Evolutionary conservation across 37 sponge, comb jelly and placozoan genomes (phyloP).

Genomic region (Geodia barretti): DNA sequence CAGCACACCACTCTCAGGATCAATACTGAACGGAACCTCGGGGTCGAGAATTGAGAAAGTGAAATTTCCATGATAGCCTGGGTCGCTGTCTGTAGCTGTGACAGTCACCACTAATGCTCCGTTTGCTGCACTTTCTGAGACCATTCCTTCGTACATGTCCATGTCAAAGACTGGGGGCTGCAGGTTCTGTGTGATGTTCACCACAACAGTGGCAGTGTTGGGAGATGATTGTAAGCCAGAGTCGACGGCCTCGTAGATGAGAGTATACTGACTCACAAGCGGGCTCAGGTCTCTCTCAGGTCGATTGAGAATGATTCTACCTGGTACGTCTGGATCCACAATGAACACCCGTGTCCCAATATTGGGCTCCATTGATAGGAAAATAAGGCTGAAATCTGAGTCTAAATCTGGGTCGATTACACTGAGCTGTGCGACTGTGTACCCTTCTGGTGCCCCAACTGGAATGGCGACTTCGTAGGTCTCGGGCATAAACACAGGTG

Average conservation of each 20-base stretch:
- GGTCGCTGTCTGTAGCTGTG: conserved; percentile 54
- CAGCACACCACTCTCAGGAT: conserved; percentile 19
- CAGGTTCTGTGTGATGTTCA: conserved; percentile 27
- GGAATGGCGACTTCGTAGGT: conserved; percentile 43
- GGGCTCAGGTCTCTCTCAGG: conserved; percentile 17
- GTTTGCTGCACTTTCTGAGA: conserved; percentile 16
- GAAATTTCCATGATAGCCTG: conserved; percentile 26
- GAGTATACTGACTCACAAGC: background rate
- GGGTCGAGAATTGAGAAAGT: conserved; percentile 12
- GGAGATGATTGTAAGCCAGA: background rate
- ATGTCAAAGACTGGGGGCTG: conserved; percentile 41
- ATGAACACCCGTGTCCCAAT: background rate
- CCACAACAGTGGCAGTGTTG: conserved; percentile 14
- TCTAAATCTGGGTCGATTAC: conserved; percentile 29
- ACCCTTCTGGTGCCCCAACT: conserved; percentile 14
- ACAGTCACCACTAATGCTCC: conserved; percentile 13
- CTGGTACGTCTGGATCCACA: conserved; percentile 9
- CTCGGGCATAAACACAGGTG: conserved; percentile 48
- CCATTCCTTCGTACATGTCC: conserved; percentile 15
- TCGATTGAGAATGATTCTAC: conserved; percentile 3
- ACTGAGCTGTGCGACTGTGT: background rate
- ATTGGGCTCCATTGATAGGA: background rate
- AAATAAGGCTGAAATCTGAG: background rate
- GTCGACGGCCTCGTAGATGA: conserved; percentile 16
- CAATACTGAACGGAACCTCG: conserved; percentile 20